A percentile compares a stretch with the other conserved stretches of the same genome.
These are phyloP conservation scores for Xiphophorus maculatus DNA, from an alignment of 2,113 vertebrate species.

Conservation along the genomic window DNA sequence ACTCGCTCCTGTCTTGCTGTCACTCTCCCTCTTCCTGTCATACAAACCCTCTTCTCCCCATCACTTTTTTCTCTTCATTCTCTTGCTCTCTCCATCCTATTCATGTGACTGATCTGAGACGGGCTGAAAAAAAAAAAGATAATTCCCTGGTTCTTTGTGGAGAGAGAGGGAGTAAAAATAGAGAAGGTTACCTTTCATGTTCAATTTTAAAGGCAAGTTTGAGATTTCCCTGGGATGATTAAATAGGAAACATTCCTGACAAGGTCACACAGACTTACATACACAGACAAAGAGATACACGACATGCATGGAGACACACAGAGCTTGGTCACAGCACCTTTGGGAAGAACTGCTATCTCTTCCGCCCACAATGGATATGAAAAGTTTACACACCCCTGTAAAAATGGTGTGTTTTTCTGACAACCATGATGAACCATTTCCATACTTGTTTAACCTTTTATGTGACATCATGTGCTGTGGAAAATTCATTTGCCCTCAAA, in stretches of 20 bases:
- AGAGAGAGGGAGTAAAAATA: slow-evolving; percentile 67
- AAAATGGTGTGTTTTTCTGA: neutral
- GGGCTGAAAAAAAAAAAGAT: slow-evolving; percentile 51
- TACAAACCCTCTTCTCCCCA: slow-evolving; percentile 52
- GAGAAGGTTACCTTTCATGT: slow-evolving; percentile 77
- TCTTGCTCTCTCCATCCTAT: slow-evolving; percentile 49
- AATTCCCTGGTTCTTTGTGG: slow-evolving; percentile 67
- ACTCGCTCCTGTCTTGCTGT: slow-evolving; percentile 55
- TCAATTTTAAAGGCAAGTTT: slow-evolving; percentile 74
- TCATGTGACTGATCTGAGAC: slow-evolving; percentile 50
- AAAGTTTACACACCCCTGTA: neutral
- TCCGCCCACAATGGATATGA: slow-evolving; percentile 11
- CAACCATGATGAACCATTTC: neutral
- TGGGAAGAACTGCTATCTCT: slow-evolving; percentile 36
- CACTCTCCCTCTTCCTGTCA: slow-evolving; percentile 45
- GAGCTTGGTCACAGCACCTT: slow-evolving; percentile 45
- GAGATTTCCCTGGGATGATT: slow-evolving; percentile 77
- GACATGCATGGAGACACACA: slow-evolving; percentile 20
- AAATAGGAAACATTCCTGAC: slow-evolving; percentile 66
- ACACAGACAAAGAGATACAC: slow-evolving; percentile 32
- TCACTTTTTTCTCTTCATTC: slow-evolving; percentile 33
- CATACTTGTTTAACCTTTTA: neutral
- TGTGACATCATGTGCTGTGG: neutral
- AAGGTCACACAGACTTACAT: slow-evolving; percentile 63
- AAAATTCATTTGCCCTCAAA: too few species aligned